Base-by-base conservation (phyloP, 2,113 vertebrate genomes). In the Ictalurus punctatus region DNA sequence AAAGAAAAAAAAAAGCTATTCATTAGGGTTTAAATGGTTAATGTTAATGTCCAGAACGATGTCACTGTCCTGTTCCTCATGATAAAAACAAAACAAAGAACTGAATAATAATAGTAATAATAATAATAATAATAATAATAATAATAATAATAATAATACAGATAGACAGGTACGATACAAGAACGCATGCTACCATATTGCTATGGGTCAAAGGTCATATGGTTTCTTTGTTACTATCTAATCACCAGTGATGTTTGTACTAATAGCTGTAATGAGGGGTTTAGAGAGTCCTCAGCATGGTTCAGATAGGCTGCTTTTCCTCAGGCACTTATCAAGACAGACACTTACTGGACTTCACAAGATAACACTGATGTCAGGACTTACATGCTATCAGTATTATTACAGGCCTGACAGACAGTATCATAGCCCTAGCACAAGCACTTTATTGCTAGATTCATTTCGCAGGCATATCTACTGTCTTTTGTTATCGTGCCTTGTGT, bases 271-370 rank as follows among this genome's bases (percentile, higher is more conserved):
- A 87, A 88, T 86, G 71, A 83, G 84, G 27, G 44, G 27, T 71
- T 84, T 59, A 78, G 71, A 65, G 37, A 23, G 40, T 58, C 19
- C 67, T 78, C 84, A 87, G 61, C 78, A 27, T 25, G 76, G 81
- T 30, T 85, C 74, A 89, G 85, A 83, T 84, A 67, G 19, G 40
- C 87, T 59, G 90, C 59, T 79, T 87, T 83, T 76, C 37, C 61
- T 84, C 78, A 80, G 78, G 84, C 80, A 84, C 90, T 90, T 88
- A 90, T 92, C 92, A 88, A 30, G 79, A 27, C 25, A 76, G 79
- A 74, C 40, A 37, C 34, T 86, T 48, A 82, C 54, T 83, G 44
- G 48, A 83, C 82, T 84, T 30, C 27, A 52, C 52, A 37, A 87
- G 89, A 90, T 78, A 89, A 61, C 27, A 2, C 48, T 74, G 78